phyloP scores from a whole-genome alignment of 2,113 vertebrate species.

The Pseudonaja textilis region DNA sequence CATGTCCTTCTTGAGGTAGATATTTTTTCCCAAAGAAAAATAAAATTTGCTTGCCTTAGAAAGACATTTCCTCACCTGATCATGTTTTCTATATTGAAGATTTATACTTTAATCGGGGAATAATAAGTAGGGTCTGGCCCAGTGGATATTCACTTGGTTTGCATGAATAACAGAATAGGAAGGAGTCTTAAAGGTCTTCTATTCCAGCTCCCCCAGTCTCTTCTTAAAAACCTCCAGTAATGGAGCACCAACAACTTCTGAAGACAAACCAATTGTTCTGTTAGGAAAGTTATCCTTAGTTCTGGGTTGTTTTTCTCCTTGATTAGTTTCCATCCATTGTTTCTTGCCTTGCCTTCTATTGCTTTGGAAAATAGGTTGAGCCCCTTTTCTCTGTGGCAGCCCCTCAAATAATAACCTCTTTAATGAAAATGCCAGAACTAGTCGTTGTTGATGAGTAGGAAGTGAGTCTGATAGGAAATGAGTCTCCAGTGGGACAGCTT shows the following conservation, averaged over 20 bases:
- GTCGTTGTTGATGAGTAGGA: constrained; percentile 14
- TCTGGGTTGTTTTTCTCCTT: not conserved
- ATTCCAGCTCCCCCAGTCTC: too few species aligned
- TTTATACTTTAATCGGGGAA: constrained; percentile 19
- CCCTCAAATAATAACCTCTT: not conserved
- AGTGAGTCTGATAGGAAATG: constrained; percentile 12
- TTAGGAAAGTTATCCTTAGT: not conserved
- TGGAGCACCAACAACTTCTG: not conserved
- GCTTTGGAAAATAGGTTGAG: not conserved
- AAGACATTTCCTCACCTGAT: not conserved
- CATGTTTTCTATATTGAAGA: not conserved
- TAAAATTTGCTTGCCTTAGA: not conserved
- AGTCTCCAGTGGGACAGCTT: not conserved
- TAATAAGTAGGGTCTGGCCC: rapidly evolving
- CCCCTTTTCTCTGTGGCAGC: not conserved
- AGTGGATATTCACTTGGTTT: not conserved
- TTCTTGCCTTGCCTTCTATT: not conserved
- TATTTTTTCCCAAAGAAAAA: not conserved
- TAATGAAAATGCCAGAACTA: constrained; percentile 34
- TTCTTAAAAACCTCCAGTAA: not conserved
- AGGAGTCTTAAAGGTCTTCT: too few species aligned
- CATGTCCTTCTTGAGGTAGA: not conserved
- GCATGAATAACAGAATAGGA: not conserved
- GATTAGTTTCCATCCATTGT: not conserved
- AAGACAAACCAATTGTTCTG: not conserved